These are phyloP conservation scores for Tyto alba DNA, from an alignment of 2,113 vertebrate species.

Conservation along the genomic window DNA sequence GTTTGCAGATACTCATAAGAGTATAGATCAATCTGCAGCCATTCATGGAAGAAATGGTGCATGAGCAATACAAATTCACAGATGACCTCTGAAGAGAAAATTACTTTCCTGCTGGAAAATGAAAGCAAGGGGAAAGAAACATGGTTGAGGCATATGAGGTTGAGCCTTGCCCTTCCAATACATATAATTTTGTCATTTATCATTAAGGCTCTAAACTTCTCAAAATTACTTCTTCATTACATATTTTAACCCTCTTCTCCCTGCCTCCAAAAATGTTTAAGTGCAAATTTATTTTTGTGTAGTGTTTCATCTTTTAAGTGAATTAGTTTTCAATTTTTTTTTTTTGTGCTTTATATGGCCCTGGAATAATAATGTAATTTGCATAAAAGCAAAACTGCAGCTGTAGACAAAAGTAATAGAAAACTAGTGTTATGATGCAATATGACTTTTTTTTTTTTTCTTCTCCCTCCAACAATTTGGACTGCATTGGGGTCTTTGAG, in stretches of 20 bases:
- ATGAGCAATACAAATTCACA: conserved; percentile 30
- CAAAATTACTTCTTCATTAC: background rate
- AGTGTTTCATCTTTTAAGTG: background rate
- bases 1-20: background rate
- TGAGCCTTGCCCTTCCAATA: background rate
- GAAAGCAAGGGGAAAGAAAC: background rate
- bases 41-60: background rate
- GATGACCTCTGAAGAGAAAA: conserved; percentile 32
- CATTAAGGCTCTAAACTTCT: background rate
- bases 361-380: background rate
- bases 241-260: background rate
- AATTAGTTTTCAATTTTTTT: background rate
- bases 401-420: background rate
- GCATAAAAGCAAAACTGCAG: background rate
- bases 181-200: background rate
- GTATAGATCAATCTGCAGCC: background rate
- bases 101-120: conserved; percentile 4
- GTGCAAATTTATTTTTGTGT: background rate
- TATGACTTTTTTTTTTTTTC: background rate
- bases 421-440: background rate
- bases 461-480: background rate
- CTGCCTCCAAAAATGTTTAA: background rate
- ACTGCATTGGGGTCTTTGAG: background rate
- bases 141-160: background rate
- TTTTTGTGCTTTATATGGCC: background rate